Evolutionary conservation across 2,888 invertebrate genomes (phyloP).

Genomic region (Zhuqinia jingwanae): DNA sequence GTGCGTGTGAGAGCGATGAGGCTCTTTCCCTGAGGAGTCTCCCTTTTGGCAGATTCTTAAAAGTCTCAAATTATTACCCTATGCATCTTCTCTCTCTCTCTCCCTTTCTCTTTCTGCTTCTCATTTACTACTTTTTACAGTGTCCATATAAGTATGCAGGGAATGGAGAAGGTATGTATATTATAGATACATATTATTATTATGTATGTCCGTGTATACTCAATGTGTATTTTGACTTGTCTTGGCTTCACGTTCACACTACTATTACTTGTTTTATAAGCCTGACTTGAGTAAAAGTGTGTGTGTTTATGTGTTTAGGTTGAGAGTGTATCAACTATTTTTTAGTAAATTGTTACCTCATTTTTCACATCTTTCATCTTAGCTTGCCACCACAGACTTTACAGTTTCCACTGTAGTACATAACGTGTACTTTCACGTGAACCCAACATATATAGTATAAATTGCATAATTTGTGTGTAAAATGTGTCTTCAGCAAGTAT

Average conservation of each 20-base stretch:
- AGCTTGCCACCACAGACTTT: background rate
- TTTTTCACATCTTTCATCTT: conserved; percentile 70
- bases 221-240: background rate
- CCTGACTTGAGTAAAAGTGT: conserved; percentile 48
- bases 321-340: conserved; percentile 62
- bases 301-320: background rate
- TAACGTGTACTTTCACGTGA: background rate
- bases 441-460: background rate
- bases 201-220: background rate
- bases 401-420: too few relatives aligned
- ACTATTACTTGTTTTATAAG: conserved; percentile 13
- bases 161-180: too few relatives aligned
- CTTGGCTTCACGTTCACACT: conserved; percentile 29
- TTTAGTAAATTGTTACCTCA: conserved; percentile 68
- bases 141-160: too few relatives aligned
- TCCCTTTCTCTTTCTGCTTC: background rate
- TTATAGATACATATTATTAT: too few relatives aligned
- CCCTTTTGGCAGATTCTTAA: conserved; percentile 68
- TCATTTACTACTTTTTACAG: background rate
- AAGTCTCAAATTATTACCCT: conserved; percentile 72
- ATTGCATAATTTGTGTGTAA: background rate
- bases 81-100: conserved; percentile 53
- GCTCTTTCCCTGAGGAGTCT: conserved; percentile 48
- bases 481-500: conserved; percentile 38
- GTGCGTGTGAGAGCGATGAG: conserved; percentile 49